phyloP scores from a whole-genome alignment of 2,797 vertebrate species.

The Sebastes steindachneri region DNA sequence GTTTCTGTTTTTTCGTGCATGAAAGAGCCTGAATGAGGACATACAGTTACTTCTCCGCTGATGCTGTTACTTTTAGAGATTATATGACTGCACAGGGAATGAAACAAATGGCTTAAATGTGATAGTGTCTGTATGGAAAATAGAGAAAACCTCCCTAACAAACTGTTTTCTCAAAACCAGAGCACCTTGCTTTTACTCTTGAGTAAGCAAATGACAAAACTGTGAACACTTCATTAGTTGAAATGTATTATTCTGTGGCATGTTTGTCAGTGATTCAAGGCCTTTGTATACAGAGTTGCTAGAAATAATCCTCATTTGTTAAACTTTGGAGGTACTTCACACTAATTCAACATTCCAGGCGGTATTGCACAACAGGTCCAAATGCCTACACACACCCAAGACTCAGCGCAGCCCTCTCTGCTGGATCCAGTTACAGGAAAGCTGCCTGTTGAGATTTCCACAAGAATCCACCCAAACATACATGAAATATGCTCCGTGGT shows the following conservation, averaged over 20 bases:
- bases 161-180: background rate
- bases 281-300: conserved; percentile 3
- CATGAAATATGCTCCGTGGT: conserved; percentile 3
- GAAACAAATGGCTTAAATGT: background rate
- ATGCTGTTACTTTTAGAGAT: background rate
- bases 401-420: conserved; percentile 29
- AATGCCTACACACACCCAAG: conserved; percentile 55
- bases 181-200: background rate
- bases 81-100: background rate
- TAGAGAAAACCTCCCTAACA: background rate
- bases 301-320: conserved; percentile 25
- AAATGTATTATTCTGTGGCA: background rate
- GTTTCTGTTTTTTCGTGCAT: background rate
- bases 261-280: conserved; percentile 14
- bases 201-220: conserved; percentile 9
- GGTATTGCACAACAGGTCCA: conserved; percentile 68
- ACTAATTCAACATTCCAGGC: conserved; percentile 62
- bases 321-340: conserved; percentile 21
- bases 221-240: background rate
- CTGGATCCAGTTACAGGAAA: conserved; percentile 64
- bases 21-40: conserved; percentile 14
- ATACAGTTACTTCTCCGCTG: background rate
- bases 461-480: conserved; percentile 20
- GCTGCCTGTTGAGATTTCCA: background rate
- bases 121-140: background rate